Conservation (phyloP, 2,113 vertebrate genomes). For the Malurus elegans region DNA sequence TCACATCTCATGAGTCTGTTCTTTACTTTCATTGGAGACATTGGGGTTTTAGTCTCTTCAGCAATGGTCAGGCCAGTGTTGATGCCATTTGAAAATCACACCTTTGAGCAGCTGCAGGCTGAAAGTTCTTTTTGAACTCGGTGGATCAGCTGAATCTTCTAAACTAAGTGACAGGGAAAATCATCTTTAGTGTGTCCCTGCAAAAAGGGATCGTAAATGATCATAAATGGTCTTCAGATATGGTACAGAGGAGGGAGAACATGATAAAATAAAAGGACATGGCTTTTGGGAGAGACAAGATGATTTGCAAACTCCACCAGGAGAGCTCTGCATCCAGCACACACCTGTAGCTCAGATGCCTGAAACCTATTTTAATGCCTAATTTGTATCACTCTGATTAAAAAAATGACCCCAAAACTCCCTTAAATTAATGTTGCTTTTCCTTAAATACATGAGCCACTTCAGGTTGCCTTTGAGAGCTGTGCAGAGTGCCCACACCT, state of each 20-base stretch:
- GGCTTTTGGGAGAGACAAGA: neutral
- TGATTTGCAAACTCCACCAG: neutral
- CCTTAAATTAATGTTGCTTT: neutral
- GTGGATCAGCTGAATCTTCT: neutral
- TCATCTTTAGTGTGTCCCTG: neutral
- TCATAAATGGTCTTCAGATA: neutral
- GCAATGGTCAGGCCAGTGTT: neutral
- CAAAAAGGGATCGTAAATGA: neutral
- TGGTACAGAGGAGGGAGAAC: neutral
- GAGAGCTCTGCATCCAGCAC: neutral
- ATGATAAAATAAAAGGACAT: neutral
- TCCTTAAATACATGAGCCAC: neutral
- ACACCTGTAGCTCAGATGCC: neutral
- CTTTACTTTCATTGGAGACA: neutral
- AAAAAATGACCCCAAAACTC: neutral
- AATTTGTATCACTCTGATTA: neutral
- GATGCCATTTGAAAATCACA: neutral
- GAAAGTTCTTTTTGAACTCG: neutral
- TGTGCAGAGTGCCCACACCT: neutral
- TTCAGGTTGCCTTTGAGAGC: neutral
- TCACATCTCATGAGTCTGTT: neutral
- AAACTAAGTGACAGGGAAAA: neutral
- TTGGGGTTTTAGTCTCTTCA: neutral
- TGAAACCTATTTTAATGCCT: neutral
- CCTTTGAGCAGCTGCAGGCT: neutral